Percentiles rank a stretch among this genome's conserved stretches.
Evolutionary conservation across 2,797 vertebrate genomes (phyloP).

Genomic region (Sebastes jordani): DNA sequence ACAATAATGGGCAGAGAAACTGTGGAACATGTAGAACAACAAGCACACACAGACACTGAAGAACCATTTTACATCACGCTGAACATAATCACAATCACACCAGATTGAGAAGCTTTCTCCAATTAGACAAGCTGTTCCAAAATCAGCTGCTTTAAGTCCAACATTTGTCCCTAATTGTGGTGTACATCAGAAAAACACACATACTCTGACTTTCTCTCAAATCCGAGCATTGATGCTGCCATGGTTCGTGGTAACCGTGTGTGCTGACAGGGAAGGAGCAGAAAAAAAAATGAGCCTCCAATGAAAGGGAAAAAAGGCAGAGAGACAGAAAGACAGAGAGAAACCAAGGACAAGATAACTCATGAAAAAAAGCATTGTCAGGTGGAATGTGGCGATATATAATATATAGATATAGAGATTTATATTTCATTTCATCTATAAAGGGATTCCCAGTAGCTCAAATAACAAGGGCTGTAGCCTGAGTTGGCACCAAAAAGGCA

Average conservation of each 20-base stretch:
- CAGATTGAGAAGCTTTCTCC: background rate
- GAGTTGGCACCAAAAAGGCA: background rate
- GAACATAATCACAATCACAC: background rate
- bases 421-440: background rate
- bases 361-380: background rate
- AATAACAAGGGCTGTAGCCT: background rate
- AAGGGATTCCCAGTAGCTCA: background rate
- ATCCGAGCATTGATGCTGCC: background rate
- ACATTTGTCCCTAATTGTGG: background rate
- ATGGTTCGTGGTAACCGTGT: background rate
- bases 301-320: background rate
- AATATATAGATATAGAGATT: background rate
- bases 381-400: background rate
- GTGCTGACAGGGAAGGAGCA: slow-evolving; percentile 10
- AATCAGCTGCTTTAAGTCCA: background rate
- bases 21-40: no score
- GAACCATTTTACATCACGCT: background rate
- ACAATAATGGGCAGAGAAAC: background rate
- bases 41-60: no score
- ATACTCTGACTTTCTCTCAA: background rate
- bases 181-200: background rate
- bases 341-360: background rate
- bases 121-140: background rate
- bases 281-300: slow-evolving; percentile 12
- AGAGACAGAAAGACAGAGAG: background rate